A percentile compares a stretch with the other conserved stretches of the same genome.
These are phyloP conservation scores for Neoascia interrupta DNA, from an alignment of 2,888 invertebrate species.

Conservation along the genomic window DNA sequence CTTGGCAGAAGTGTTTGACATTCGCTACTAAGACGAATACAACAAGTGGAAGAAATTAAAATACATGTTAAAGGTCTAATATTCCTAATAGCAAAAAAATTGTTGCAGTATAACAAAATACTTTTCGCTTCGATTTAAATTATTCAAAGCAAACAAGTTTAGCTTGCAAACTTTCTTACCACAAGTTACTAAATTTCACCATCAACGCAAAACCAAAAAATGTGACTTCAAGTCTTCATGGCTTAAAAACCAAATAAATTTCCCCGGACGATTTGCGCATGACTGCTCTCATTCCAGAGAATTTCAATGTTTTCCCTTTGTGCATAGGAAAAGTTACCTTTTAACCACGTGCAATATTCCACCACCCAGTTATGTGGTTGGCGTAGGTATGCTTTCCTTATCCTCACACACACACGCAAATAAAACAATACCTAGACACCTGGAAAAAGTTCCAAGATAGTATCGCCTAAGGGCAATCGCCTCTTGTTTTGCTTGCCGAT, in stretches of 20 bases:
- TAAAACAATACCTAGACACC: background rate
- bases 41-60: no score
- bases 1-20: no score
- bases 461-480: constrained; percentile 58
- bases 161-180: no score
- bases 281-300: constrained; percentile 19
- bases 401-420: background rate
- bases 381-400: constrained; percentile 9
- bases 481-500: constrained; percentile 33
- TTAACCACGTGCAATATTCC: constrained; percentile 53
- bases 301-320: constrained; percentile 29
- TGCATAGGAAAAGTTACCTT: constrained; percentile 9
- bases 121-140: no score
- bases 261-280: constrained; percentile 23
- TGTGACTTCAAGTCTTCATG: background rate
- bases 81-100: background rate
- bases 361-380: background rate
- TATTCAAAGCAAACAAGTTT: no score
- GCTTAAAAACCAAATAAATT: constrained; percentile 3
- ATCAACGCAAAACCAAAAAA: background rate
- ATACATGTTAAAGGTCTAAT: no score
- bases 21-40: no score
- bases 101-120: background rate
- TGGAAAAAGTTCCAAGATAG: constrained; percentile 27
- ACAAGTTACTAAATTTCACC: no score